Base-by-base conservation (phyloP, 1,140 invertebrate species). In the Neelides sp. region DNA sequence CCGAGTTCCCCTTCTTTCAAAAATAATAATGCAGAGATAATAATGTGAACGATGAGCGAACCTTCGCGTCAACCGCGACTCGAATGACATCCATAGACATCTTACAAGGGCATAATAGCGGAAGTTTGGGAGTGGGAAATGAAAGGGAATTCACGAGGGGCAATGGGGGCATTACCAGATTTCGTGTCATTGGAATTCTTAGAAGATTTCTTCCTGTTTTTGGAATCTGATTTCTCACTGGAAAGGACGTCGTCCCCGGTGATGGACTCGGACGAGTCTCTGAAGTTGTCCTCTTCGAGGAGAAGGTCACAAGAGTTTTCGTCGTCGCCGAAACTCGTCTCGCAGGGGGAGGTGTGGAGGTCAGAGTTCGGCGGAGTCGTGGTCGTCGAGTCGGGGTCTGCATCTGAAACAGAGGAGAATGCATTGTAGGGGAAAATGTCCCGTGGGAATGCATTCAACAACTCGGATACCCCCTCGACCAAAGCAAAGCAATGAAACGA, bases 331-430 rank as follows among this genome's bases (percentile, higher is more conserved):
- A 48, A 54, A 32, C 43, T 58, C 7, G 43, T 53, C 39, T 55
- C 58, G 50, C 56, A 54, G 2, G 57, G 57, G 22, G 57, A 59
- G n/a, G 59, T 55, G 24, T 55, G 54, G 10, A 58, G 54, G 49
- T 61, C 55, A 52, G 53, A 58, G 43, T 54, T 58, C 30, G 57
- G 55, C 37, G 55, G 56, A 67, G 68, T 63, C 68, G 72, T 49
- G 67, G 68, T 50, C 68, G 68, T 24, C 64, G 64, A 53, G 64
- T 65, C 50, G 59, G 63, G 24, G 64, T 48, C 59, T 34, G 55
- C 49, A 49, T 61, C 59, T 60, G 48, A 34, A 8, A 41, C 4
- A 41, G 13, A 28, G 4, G 37, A 12, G 37, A 8, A 7, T 10
- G 8, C 12, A 40, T 40, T 17, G 37, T 40, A 8, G 8, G 32